Percentiles rank a stretch among this genome's conserved stretches.
Evolutionary conservation across 2,797 vertebrate genomes (phyloP).

Genomic region (Toxotes lorentzi): DNA sequence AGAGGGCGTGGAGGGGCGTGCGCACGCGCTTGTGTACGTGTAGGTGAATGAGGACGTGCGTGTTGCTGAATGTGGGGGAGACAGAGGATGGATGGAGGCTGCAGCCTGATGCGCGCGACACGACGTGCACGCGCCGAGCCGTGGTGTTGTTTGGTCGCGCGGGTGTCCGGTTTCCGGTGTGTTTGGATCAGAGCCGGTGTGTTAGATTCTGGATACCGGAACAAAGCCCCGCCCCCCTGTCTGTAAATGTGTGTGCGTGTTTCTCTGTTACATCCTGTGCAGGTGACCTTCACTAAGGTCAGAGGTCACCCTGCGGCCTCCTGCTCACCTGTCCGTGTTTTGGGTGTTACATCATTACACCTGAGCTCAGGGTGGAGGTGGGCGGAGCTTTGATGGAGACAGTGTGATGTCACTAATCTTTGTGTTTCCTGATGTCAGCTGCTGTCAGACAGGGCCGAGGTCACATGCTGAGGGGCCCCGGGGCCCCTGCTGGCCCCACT

Average conservation of each 20-base stretch:
- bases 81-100: slow-evolving; percentile 62
- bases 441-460: too few relatives aligned
- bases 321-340: slow-evolving; percentile 20
- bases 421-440: too few relatives aligned
- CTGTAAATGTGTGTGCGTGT: neutral
- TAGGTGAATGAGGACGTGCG: slow-evolving; percentile 36
- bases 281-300: slow-evolving; percentile 65
- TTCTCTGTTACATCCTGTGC: neutral
- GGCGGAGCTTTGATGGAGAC: slow-evolving; percentile 2
- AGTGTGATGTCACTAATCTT: too few relatives aligned
- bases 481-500: too few relatives aligned
- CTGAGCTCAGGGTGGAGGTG: slow-evolving; percentile 9
- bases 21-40: slow-evolving; percentile 11
- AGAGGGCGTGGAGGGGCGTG: neutral
- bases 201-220: neutral
- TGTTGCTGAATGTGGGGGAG: slow-evolving; percentile 47
- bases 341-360: neutral
- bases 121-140: slow-evolving; percentile 54
- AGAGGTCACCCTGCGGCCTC: slow-evolving; percentile 28
- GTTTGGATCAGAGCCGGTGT: neutral
- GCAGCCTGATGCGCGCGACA: slow-evolving; percentile 43
- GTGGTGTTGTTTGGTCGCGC: slow-evolving; percentile 27
- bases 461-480: neutral
- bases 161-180: slow-evolving; percentile 32
- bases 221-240: too few relatives aligned